A percentile compares a stretch with the other conserved stretches of the same genome.
Evolutionary conservation across 2,113 vertebrate genomes (phyloP).

Genomic region (Hydrolagus affinis): DNA sequence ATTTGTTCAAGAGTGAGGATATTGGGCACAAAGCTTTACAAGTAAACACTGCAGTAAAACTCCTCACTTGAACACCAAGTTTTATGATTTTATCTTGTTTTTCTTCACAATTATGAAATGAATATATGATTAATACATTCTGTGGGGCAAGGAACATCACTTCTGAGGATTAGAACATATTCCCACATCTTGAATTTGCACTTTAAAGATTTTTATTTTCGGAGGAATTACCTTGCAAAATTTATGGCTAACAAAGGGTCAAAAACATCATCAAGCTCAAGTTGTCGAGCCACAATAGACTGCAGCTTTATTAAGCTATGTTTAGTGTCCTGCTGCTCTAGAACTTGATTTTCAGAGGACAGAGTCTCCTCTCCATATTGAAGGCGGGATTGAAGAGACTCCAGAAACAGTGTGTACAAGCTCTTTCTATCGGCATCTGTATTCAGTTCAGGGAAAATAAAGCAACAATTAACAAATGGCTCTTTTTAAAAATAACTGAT

Average conservation of each 20-base stretch:
- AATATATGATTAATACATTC: too few relatives aligned
- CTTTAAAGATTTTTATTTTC: neutral
- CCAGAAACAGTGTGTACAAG: conserved; percentile 78
- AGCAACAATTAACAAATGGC: neutral
- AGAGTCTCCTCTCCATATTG: conserved; percentile 63
- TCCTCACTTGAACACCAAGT: too few relatives aligned
- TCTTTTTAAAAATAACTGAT: neutral
- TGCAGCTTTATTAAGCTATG: conserved; percentile 86
- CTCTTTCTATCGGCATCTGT: conserved; percentile 89
- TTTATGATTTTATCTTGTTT: too few relatives aligned
- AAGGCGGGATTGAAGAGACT: conserved; percentile 83
- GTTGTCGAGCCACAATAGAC: conserved; percentile 77
- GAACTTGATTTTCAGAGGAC: conserved; percentile 52
- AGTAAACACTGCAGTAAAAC: too few relatives aligned
- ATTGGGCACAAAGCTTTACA: too few relatives aligned
- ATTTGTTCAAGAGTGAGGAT: too few relatives aligned
- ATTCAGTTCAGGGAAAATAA: conserved; percentile 15
- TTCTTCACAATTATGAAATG: too few relatives aligned
- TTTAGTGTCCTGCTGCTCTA: conserved; percentile 70
- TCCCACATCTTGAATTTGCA: too few relatives aligned
- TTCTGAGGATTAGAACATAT: too few relatives aligned
- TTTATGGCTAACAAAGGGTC: conserved; percentile 88
- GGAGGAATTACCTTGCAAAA: conserved; percentile 74
- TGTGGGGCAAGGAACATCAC: too few relatives aligned
- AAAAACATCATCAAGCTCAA: conserved; percentile 74